phyloP scores from a whole-genome alignment of 1,140 invertebrate species.

The Thaumetopoea pityocampa region DNA sequence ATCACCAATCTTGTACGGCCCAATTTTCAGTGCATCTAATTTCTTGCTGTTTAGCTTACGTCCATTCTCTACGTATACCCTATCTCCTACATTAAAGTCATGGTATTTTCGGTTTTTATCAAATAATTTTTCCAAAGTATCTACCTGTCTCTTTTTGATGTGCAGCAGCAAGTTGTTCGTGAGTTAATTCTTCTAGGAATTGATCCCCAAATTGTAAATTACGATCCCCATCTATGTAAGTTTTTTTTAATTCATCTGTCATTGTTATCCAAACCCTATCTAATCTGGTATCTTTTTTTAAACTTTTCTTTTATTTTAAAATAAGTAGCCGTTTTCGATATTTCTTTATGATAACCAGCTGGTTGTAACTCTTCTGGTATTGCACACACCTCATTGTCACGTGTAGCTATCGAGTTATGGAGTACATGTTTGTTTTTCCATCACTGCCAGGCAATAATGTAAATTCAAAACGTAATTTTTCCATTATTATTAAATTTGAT shows the following conservation, averaged over 20 bases:
- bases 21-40: no score
- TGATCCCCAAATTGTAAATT: constrained; percentile 28
- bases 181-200: constrained; percentile 26
- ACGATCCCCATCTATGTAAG: constrained; percentile 26
- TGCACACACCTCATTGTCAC: constrained; percentile 19
- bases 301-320: constrained; percentile 26
- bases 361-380: constrained; percentile 26
- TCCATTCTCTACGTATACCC: no score
- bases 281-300: constrained; percentile 19
- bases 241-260: constrained; percentile 23
- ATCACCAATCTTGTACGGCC: no score
- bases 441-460: constrained; percentile 16
- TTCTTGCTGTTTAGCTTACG: no score
- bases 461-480: constrained; percentile 26
- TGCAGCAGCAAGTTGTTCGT: not conserved
- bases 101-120: no score
- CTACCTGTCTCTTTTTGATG: constrained; percentile 5
- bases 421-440: constrained; percentile 23
- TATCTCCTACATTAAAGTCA: no score
- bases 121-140: no score
- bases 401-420: constrained; percentile 28
- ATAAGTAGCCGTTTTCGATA: constrained; percentile 19
- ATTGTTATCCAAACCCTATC: constrained; percentile 24
- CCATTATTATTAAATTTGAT: no score
- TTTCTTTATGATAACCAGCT: constrained; percentile 17